Percentiles rank a stretch among this genome's conserved stretches.
phyloP scores from a whole-genome alignment of 2,113 vertebrate species.

The Antigone vipio region DNA sequence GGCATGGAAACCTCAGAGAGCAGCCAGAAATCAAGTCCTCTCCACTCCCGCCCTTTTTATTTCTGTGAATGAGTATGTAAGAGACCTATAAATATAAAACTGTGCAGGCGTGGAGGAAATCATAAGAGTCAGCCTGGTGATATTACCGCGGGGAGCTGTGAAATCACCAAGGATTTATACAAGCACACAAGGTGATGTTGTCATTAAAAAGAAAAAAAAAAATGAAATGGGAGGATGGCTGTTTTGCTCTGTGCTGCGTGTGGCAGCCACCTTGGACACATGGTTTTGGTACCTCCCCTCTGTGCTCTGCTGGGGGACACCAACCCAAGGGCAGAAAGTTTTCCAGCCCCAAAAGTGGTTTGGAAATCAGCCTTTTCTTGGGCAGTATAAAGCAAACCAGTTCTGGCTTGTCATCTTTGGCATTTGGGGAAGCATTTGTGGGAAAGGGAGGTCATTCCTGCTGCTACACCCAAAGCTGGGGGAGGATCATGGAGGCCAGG shows the following conservation, averaged over 20 bases:
- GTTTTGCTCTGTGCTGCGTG: background rate
- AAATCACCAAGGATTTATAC: slow-evolving; percentile 61
- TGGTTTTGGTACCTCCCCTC: background rate
- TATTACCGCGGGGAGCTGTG: slow-evolving; percentile 34
- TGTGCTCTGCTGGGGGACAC: fast-evolving
- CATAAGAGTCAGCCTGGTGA: slow-evolving; percentile 48
- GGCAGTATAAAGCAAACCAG: background rate
- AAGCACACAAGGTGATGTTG: background rate
- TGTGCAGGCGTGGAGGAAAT: slow-evolving; percentile 50
- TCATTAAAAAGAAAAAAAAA: background rate
- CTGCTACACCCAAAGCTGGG: background rate
- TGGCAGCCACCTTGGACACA: background rate
- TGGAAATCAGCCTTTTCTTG: background rate
- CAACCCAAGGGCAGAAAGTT: background rate
- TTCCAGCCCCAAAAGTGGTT: background rate
- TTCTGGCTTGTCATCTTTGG: background rate
- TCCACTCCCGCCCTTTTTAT: slow-evolving; percentile 34
- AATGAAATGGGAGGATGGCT: background rate
- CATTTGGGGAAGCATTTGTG: background rate
- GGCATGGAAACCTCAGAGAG: slow-evolving; percentile 22
- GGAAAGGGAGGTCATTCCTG: background rate
- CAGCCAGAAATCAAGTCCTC: slow-evolving; percentile 41
- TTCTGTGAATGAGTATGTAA: slow-evolving; percentile 59
- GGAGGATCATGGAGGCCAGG: background rate
- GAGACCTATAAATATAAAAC: slow-evolving; percentile 61